Conservation (phyloP, 1,140 invertebrate species). For the Psilanteris sp. region DNA sequence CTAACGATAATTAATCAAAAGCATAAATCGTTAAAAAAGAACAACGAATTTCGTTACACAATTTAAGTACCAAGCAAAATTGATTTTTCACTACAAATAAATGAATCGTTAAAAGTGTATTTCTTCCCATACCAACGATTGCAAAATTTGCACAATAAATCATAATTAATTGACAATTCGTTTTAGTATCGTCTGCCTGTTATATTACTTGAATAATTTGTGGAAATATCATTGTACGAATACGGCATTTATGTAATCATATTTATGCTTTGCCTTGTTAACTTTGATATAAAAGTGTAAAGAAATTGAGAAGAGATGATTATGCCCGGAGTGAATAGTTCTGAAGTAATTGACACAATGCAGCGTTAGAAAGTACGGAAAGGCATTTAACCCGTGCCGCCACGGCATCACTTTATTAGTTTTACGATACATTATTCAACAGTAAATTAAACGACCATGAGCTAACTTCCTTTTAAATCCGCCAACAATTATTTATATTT, state of each 20-base stretch:
- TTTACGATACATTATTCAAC: slow-evolving; percentile 59
- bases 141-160: slow-evolving; percentile 10
- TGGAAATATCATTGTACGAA: slow-evolving; percentile 20
- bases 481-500: slow-evolving; percentile 35
- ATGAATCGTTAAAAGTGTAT: too few relatives aligned
- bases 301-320: slow-evolving; percentile 43
- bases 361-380: slow-evolving; percentile 60
- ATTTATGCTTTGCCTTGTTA: slow-evolving; percentile 40
- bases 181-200: too few relatives aligned
- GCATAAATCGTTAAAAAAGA: too few relatives aligned
- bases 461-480: slow-evolving; percentile 53
- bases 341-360: slow-evolving; percentile 62
- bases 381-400: slow-evolving; percentile 38
- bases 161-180: slow-evolving; percentile 26
- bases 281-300: slow-evolving; percentile 34
- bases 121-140: too few relatives aligned
- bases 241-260: slow-evolving; percentile 21
- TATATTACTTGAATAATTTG: too few relatives aligned
- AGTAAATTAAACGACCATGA: slow-evolving; percentile 51
- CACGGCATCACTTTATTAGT: slow-evolving; percentile 62
- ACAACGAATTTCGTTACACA: too few relatives aligned
- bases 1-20: too few relatives aligned
- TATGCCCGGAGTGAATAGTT: slow-evolving; percentile 33
- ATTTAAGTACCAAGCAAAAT: too few relatives aligned
- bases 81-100: too few relatives aligned